Conservation (phyloP, 2,888 invertebrate species). For the Tortrix viridana region DNA sequence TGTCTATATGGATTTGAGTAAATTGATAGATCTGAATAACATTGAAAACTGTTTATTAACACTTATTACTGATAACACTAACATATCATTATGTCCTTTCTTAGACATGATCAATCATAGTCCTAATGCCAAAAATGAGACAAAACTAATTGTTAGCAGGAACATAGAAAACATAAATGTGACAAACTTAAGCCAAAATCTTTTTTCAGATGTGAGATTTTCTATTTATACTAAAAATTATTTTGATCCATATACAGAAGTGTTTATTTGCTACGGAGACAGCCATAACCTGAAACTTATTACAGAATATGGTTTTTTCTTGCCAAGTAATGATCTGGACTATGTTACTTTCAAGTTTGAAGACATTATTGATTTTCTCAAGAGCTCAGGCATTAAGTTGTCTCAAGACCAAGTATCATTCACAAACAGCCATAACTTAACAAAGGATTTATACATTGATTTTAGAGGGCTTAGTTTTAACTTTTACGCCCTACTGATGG, state of each 20-base stretch:
- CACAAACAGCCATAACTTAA: conserved; percentile 85
- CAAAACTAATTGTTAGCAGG: conserved; percentile 66
- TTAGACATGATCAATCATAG: conserved; percentile 96
- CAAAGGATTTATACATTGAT: conserved; percentile 86
- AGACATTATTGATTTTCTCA: conserved; percentile 76
- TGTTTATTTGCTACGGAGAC: conserved; percentile 95
- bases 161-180: conserved; percentile 61
- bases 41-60: conserved; percentile 65
- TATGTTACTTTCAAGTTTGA: conserved; percentile 85
- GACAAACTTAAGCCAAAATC: conserved; percentile 56
- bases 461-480: conserved; percentile 87
- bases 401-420: conserved; percentile 86
- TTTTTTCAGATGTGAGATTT: conserved; percentile 72
- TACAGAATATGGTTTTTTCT: conserved; percentile 94
- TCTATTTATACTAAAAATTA: conserved; percentile 77
- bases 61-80: conserved; percentile 84
- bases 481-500: conserved; percentile 80
- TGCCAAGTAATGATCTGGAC: conserved; percentile 88
- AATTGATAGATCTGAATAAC: conserved; percentile 71
- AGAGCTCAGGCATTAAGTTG: conserved; percentile 60
- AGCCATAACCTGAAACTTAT: conserved; percentile 92
- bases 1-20: conserved; percentile 87
- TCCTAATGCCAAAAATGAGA: conserved; percentile 83
- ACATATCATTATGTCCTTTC: conserved; percentile 92
- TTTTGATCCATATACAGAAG: conserved; percentile 87